A percentile compares a stretch with the other conserved stretches of the same genome.
phyloP scores from a whole-genome alignment of 2,797 vertebrate genomes.

The Limnodromus scolopaceus region DNA sequence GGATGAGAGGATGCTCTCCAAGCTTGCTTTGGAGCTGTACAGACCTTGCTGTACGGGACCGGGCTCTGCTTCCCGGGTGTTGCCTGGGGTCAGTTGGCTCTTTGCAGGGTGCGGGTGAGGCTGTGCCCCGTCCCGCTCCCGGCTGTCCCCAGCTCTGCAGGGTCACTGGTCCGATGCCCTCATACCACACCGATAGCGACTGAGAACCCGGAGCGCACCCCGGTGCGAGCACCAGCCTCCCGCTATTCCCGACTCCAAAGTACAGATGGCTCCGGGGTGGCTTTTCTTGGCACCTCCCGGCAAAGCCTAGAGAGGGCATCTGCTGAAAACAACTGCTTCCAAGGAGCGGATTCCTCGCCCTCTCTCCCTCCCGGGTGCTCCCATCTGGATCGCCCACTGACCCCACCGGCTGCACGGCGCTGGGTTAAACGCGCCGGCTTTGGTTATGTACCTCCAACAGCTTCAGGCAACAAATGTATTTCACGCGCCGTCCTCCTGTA shows the following conservation, averaged over 20 bases:
- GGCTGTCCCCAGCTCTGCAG: not conserved
- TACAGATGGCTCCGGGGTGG: constrained; percentile 63
- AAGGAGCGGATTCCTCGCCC: not conserved
- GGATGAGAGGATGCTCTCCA: not conserved
- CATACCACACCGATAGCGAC: not conserved
- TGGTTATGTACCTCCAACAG: constrained; percentile 17
- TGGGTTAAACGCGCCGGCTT: constrained; percentile 17
- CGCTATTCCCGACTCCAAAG: not conserved
- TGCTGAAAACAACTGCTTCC: constrained; percentile 40
- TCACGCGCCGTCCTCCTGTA: constrained; percentile 47
- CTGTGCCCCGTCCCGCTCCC: not conserved
- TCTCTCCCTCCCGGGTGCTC: not conserved
- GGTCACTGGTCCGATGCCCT: not conserved
- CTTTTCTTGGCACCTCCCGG: constrained; percentile 50
- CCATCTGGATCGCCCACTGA: not conserved
- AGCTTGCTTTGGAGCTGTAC: not conserved
- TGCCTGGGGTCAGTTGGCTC: not conserved
- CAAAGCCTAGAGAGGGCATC: constrained; percentile 46
- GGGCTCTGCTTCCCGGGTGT: not conserved
- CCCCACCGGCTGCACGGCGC: not conserved
- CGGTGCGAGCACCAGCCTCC: not conserved
- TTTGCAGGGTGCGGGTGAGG: not conserved
- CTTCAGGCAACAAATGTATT: constrained; percentile 53
- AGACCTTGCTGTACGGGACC: not conserved
- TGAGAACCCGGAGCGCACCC: not conserved